phyloP scores from a whole-genome alignment of 2,797 vertebrate species.

The Pachyuromys duprasi region DNA sequence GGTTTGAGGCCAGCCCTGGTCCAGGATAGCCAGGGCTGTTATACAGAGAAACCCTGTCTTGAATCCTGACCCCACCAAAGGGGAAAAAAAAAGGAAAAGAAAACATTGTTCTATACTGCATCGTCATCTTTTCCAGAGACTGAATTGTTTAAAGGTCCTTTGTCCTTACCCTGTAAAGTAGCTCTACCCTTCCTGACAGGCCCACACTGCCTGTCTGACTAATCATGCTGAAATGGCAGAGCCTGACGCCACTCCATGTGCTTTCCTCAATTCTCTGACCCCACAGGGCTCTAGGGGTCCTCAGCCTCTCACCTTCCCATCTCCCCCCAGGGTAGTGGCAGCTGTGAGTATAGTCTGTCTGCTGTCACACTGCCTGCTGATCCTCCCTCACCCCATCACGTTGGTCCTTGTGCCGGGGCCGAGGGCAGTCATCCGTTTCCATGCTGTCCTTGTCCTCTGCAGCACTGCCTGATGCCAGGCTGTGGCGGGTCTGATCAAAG shows the following conservation, averaged over 20 bases:
- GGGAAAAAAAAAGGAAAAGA: background rate
- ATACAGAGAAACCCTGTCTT: background rate
- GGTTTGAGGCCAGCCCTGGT: background rate
- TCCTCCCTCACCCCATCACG: conserved; percentile 92
- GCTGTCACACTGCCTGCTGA: background rate
- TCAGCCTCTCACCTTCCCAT: background rate
- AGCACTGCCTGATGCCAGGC: conserved; percentile 84
- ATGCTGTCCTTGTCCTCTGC: conserved; percentile 96
- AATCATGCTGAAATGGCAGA: background rate
- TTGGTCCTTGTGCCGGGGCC: conserved; percentile 94
- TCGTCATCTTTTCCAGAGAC: background rate
- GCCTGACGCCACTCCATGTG: rapidly evolving
- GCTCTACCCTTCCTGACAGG: background rate
- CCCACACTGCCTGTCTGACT: too few relatives aligned
- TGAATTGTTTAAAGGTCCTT: background rate
- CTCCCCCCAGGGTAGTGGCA: too few relatives aligned
- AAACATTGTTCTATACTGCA: background rate
- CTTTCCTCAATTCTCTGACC: background rate
- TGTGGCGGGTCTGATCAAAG: conserved; percentile 93
- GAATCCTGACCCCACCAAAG: background rate
- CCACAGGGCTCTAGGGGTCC: background rate
- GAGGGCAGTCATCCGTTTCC: conserved; percentile 94
- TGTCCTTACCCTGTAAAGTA: too few relatives aligned
- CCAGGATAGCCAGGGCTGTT: background rate
- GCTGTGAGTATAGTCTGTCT: background rate